These are phyloP conservation scores for Pseudochromis fuscus DNA, from an alignment of 2,797 vertebrate genomes.

Conservation along the genomic window DNA sequence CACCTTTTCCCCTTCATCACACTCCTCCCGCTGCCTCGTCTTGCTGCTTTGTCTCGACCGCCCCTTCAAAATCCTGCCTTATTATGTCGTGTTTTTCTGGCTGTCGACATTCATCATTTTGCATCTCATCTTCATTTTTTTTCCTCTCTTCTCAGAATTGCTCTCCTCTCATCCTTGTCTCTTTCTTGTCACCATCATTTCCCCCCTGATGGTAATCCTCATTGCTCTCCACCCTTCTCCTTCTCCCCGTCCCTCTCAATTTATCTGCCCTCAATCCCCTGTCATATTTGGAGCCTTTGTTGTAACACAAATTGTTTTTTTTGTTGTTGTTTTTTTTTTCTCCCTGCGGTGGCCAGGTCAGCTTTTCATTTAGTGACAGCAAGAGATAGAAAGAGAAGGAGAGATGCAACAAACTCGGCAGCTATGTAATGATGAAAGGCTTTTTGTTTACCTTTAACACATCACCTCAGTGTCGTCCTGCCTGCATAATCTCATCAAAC, in stretches of 20 bases:
- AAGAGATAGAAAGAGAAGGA: conserved; percentile 11
- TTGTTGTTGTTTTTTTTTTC: conserved; percentile 71
- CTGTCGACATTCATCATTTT: not conserved
- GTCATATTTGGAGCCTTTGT: conserved; percentile 58
- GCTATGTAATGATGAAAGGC: conserved; percentile 53
- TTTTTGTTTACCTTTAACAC: conserved; percentile 44
- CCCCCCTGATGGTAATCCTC: conserved; percentile 45
- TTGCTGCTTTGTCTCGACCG: not conserved
- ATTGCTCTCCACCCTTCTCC: conserved; percentile 7
- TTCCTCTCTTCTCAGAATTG: not conserved
- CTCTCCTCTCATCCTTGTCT: conserved; percentile 5
- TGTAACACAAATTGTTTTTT: conserved; percentile 74
- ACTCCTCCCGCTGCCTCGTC: conserved; percentile 37
- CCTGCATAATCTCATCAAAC: conserved; percentile 63
- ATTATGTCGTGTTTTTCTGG: not conserved
- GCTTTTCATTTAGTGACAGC: conserved; percentile 46
- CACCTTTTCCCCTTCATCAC: conserved; percentile 47
- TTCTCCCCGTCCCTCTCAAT: conserved; percentile 22
- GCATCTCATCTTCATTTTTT: not conserved
- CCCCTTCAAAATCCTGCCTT: not conserved
- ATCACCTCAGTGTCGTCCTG: conserved; percentile 47
- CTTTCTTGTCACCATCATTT: conserved; percentile 27
- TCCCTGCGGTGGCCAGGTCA: conserved; percentile 55
- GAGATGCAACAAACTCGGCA: conserved; percentile 36
- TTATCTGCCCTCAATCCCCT: conserved; percentile 64